Evolutionary conservation across 2,888 invertebrate species (phyloP).

Genomic region (Palloptera scutellata): DNA sequence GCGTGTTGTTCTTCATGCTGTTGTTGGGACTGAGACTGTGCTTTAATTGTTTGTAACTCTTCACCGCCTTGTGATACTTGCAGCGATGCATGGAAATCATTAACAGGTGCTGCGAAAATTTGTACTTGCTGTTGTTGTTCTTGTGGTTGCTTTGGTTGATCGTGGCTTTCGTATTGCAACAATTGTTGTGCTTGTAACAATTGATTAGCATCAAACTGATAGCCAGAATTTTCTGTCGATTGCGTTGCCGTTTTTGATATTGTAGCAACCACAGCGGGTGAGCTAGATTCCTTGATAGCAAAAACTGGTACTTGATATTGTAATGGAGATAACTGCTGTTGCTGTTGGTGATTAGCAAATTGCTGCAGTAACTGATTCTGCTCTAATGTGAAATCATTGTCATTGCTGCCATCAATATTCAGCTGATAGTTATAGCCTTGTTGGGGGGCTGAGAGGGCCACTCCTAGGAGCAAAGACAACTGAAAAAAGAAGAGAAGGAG

Average conservation of each 20-base stretch:
- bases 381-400: constrained; percentile 8
- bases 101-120: background rate
- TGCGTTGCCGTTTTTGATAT: background rate
- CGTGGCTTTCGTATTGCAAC: constrained; percentile 15
- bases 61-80: background rate
- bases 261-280: constrained; percentile 3
- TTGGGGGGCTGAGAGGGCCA: constrained; percentile 34
- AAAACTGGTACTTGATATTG: constrained; percentile 13
- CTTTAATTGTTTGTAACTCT: background rate
- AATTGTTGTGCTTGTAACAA: constrained; percentile 26
- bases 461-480: constrained; percentile 26
- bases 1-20: constrained; percentile 4
- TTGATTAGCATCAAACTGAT: constrained; percentile 26
- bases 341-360: constrained; percentile 21
- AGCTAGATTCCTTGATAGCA: background rate
- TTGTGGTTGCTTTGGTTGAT: constrained; percentile 18
- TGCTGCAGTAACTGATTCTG: constrained; percentile 31
- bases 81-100: background rate
- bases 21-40: background rate
- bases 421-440: constrained; percentile 40
- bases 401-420: background rate
- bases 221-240: background rate
- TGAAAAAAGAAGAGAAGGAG: constrained; percentile 1
- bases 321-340: constrained; percentile 10
- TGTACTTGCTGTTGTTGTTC: background rate